These are phyloP conservation scores for Heliconius hermathena DNA, from an alignment of 1,140 invertebrate species.

Conservation along the genomic window DNA sequence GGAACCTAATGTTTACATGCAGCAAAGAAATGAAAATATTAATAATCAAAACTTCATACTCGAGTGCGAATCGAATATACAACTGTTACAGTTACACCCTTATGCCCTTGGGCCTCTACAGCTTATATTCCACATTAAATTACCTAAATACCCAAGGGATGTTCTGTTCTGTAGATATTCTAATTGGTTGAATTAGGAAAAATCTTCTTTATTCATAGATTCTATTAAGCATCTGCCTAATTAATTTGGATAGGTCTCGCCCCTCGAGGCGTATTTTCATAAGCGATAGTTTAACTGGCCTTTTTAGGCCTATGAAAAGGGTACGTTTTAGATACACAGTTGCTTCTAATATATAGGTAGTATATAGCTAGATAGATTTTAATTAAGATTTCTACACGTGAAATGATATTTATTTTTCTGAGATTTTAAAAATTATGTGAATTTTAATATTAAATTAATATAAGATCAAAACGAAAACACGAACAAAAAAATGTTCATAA, in stretches of 20 bases:
- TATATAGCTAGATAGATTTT: neutral
- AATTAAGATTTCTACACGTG: neutral
- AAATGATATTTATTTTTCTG: too few species aligned
- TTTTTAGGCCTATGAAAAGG: constrained; percentile 16
- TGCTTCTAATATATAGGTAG: neutral
- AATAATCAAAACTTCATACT: too few species aligned
- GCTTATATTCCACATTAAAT: too few species aligned
- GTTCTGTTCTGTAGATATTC: neutral
- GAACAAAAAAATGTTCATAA: too few species aligned
- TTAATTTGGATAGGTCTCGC: constrained; percentile 30
- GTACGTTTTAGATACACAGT: constrained; percentile 21
- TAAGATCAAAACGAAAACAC: too few species aligned
- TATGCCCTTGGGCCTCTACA: too few species aligned
- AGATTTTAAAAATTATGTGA: neutral
- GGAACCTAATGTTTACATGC: too few species aligned
- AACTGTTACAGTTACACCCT: too few species aligned
- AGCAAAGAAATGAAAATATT: too few species aligned
- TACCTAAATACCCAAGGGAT: neutral
- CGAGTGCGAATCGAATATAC: too few species aligned
- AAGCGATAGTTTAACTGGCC: constrained; percentile 28
- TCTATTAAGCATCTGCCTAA: constrained; percentile 26
- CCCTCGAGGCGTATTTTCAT: constrained; percentile 32
- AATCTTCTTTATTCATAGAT: constrained; percentile 14
- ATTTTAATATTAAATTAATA: neutral
- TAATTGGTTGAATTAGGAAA: neutral